phyloP scores from a whole-genome alignment of 1,140 invertebrate species.

The Drosophila pallidifrons region DNA sequence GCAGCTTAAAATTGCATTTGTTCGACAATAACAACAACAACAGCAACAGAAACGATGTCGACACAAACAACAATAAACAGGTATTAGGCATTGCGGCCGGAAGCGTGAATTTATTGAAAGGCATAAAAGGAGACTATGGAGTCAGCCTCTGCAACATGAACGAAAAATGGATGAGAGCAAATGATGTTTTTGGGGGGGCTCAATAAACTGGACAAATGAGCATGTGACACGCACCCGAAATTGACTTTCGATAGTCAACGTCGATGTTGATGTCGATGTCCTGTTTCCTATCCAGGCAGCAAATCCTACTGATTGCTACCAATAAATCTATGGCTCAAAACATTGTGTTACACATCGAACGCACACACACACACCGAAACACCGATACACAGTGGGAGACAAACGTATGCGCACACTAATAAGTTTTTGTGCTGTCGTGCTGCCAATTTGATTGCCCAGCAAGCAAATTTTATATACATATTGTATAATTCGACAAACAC shows the following conservation, averaged over 20 bases:
- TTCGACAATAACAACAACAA: constrained; percentile 17
- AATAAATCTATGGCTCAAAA: constrained; percentile 79
- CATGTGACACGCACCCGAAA: constrained; percentile 79
- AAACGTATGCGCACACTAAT: constrained; percentile 51
- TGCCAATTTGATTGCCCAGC: constrained; percentile 32
- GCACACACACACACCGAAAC: constrained; percentile 11
- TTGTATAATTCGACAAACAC: constrained; percentile 33
- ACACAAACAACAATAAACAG: constrained; percentile 75
- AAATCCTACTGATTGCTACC: constrained; percentile 76
- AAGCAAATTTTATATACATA: constrained; percentile 40
- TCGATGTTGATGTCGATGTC: constrained; percentile 36
- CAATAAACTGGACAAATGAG: constrained; percentile 81
- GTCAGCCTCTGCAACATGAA: neutral
- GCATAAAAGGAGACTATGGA: constrained; percentile 67
- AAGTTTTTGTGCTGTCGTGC: constrained; percentile 30
- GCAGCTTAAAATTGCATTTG: constrained; percentile 55
- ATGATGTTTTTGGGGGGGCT: constrained; percentile 59
- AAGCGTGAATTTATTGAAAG: constrained; percentile 80
- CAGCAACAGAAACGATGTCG: constrained; percentile 29
- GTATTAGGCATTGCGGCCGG: constrained; percentile 67
- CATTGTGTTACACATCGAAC: constrained; percentile 59
- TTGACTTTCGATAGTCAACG: constrained; percentile 81
- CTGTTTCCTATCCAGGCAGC: constrained; percentile 27
- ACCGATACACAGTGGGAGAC: constrained; percentile 34
- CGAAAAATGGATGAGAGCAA: constrained; percentile 68